Conservation (phyloP, 2,113 vertebrate genomes). For the Tragelaphus buxtoni region DNA sequence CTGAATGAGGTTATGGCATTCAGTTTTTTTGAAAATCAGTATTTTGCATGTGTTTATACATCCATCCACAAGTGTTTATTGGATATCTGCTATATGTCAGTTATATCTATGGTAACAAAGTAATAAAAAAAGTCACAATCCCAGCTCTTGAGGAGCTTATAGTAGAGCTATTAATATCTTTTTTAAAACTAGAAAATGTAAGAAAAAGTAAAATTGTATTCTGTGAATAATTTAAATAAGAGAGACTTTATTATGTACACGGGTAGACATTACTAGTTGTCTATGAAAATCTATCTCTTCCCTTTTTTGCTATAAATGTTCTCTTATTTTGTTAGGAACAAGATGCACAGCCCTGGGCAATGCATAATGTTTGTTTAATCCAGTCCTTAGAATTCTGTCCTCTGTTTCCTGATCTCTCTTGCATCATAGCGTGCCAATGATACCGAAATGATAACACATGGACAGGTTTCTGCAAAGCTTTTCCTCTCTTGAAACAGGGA, state of each 20-base stretch:
- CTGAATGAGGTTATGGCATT: neutral
- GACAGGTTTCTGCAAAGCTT: neutral
- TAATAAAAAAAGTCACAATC: neutral
- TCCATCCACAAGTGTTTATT: neutral
- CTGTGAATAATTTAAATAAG: neutral
- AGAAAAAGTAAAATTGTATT: neutral
- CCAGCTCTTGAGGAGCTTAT: neutral
- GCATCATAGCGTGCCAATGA: neutral
- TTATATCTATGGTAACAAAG: neutral
- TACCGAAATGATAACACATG: neutral
- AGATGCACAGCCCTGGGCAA: neutral
- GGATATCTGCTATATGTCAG: neutral
- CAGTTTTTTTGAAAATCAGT: neutral
- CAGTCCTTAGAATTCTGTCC: neutral
- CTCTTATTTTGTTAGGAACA: neutral
- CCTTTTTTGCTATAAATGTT: neutral
- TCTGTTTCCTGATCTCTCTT: neutral
- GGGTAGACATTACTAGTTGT: neutral
- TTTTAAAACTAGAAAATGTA: neutral
- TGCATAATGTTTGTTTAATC: neutral
- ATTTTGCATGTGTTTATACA: neutral
- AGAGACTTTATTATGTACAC: neutral
- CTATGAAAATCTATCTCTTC: neutral
- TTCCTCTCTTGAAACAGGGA: neutral
- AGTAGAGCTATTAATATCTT: neutral